phyloP scores from a whole-genome alignment of 2,797 vertebrate species.

The Poecilia velifera region DNA sequence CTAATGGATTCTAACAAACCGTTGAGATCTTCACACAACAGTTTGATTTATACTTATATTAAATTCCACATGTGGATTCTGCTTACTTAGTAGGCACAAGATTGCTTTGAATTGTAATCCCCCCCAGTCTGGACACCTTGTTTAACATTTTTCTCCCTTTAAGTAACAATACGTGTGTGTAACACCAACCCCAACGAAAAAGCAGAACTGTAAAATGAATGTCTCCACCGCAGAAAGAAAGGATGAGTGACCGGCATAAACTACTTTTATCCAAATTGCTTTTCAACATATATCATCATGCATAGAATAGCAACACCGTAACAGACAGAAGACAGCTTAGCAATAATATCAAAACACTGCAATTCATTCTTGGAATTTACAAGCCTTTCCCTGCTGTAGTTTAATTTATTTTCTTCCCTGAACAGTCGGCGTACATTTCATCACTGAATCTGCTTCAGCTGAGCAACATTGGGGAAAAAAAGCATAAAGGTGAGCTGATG shows the following conservation, averaged over 20 bases:
- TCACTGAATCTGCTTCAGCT: not conserved
- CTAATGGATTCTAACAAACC: not conserved
- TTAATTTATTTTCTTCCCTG: constrained; percentile 27
- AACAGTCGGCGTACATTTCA: constrained; percentile 18
- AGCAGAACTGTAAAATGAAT: not conserved
- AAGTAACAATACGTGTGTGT: not conserved
- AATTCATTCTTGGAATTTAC: constrained; percentile 10
- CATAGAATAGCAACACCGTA: not conserved
- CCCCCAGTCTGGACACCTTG: not conserved
- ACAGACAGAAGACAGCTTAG: not conserved
- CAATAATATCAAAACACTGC: constrained; percentile 13
- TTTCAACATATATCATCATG: constrained; percentile 36
- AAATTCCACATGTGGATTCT: not conserved
- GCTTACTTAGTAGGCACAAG: not conserved
- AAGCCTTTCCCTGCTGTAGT: not conserved
- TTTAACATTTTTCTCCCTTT: not conserved
- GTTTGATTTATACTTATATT: not conserved
- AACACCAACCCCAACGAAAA: not conserved
- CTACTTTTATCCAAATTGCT: constrained; percentile 53
- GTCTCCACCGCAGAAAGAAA: not conserved
- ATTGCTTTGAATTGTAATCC: not conserved
- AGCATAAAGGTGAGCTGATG: constrained; percentile 19
- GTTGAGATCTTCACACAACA: not conserved
- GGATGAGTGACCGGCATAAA: constrained; percentile 1
- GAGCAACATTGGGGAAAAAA: not conserved